Conservation (phyloP, 2,797 vertebrate genomes). For the Syngnathus acus region DNA sequence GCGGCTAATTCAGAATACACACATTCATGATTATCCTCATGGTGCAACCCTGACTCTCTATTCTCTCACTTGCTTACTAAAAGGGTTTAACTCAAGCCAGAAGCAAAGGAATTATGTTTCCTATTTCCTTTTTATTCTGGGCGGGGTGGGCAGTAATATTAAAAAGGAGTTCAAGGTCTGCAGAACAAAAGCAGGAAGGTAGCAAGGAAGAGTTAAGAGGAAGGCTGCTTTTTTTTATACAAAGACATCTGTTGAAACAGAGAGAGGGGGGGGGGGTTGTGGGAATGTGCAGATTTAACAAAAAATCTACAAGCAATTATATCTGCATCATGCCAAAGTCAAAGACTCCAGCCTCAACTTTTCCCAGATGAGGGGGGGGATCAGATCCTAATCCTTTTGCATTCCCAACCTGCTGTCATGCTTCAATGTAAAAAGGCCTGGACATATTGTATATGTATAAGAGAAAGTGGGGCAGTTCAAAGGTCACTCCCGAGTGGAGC, state of each 20-base stretch:
- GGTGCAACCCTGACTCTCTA: too few species aligned
- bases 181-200: constrained; percentile 57
- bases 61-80: too few species aligned
- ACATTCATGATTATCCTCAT: too few species aligned
- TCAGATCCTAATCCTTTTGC: constrained; percentile 61
- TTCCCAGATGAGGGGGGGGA: constrained; percentile 45
- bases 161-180: constrained; percentile 20
- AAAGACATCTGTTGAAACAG: neutral
- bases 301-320: constrained; percentile 3
- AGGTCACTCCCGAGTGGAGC: constrained; percentile 22
- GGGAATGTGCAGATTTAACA: neutral
- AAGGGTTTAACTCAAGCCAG: too few species aligned
- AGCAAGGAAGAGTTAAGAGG: constrained; percentile 17
- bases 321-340: constrained; percentile 10
- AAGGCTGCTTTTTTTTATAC: neutral
- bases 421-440: constrained; percentile 32
- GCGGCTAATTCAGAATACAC: neutral
- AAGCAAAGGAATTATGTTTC: neutral
- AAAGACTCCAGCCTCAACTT: constrained; percentile 21
- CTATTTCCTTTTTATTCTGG: neutral
- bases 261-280: neutral
- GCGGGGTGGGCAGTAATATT: neutral
- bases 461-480: constrained; percentile 58
- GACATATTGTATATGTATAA: constrained; percentile 21
- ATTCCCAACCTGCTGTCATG: constrained; percentile 62